Evolutionary conservation across 2,113 vertebrate genomes (phyloP).

Genomic region (Ibidorhyncha struthersii): DNA sequence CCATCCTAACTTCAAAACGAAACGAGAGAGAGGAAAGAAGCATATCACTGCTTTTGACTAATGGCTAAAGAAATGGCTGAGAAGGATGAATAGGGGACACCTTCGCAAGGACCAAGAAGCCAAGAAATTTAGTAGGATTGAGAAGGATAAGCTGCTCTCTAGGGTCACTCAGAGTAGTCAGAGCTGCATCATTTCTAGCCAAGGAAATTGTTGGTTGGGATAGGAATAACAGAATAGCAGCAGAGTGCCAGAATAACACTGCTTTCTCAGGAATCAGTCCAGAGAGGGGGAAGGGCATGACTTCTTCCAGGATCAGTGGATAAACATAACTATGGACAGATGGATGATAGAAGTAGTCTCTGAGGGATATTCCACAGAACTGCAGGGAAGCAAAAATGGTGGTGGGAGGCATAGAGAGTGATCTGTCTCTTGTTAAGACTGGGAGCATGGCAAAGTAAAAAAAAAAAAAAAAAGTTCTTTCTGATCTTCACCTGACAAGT

Average conservation of each 20-base stretch:
- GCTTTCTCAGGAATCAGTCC: not conserved
- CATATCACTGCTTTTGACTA: not conserved
- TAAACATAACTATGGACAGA: conserved; percentile 11
- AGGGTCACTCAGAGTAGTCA: not conserved
- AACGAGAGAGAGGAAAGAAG: not conserved
- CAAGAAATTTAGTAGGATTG: not conserved
- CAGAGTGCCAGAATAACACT: not conserved
- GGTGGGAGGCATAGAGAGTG: not conserved
- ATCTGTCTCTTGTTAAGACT: not conserved
- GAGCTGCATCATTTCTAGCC: not conserved
- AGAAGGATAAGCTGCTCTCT: not conserved
- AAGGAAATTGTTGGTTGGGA: not conserved
- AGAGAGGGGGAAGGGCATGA: not conserved
- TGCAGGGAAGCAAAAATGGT: not conserved
- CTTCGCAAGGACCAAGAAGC: not conserved
- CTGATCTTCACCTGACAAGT: not conserved
- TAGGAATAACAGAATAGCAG: not conserved
- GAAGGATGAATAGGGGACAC: not conserved
- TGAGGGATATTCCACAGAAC: not conserved
- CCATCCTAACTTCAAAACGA: not conserved
- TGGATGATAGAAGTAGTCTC: not conserved
- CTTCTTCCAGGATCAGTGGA: not conserved
- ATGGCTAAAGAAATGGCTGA: not conserved
- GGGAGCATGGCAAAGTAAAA: not conserved
- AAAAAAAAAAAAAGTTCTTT: not conserved